Evolutionary conservation across 2,797 vertebrate species (phyloP), one percentile per base, ranked within the genome.

Genomic region (Coregonus suidteri): DNA sequence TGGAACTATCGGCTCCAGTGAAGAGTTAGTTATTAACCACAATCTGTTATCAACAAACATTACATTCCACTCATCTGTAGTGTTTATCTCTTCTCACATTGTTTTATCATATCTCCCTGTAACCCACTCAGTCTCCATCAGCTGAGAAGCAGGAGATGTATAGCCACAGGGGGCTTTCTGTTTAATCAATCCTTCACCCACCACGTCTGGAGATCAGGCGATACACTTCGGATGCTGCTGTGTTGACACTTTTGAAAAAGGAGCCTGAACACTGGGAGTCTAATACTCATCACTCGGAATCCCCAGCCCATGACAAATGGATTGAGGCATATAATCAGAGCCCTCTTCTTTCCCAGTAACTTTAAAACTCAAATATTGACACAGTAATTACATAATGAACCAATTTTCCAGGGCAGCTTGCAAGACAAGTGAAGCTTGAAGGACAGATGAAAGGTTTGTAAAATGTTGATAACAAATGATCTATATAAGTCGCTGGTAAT

Each of bases 361-460:
- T 47, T 47, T 47, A 64, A 77, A 62, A 35, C 78, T 71, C 79
- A 72, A 74, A 79, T 82, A 80, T 80, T 47, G 59, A 62, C 75
- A 81, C 71, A 56, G 80, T 84, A 84, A 85, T 88, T 82, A 83
- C 62, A 78, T 76, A 84, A 84, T 83, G 73, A 84, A 78, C n/a
- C 74, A 47, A 70, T 73, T 64, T 64, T 64, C 59, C 59, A 64
- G 59, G 59, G 59, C 25, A 64, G 59, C 71, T 41, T 51, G 70
- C 7, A 3, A 25, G 73, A 64, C 70, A 25, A 75, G 68, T 67
- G 53, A 75, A 72, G 76, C 82, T 78, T 86, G 71, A 85, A 85
- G 81, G 84, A 79, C 86, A 76, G 65, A 68, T 25, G 54, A 80
- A 75, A 62, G 67, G 59, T 64, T 25, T 64, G 59, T 30, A 25